Evolutionary conservation across 1,140 invertebrate species (phyloP), one percentile per base, ranked within the genome.

Genomic region (Bemisia tabaci): DNA sequence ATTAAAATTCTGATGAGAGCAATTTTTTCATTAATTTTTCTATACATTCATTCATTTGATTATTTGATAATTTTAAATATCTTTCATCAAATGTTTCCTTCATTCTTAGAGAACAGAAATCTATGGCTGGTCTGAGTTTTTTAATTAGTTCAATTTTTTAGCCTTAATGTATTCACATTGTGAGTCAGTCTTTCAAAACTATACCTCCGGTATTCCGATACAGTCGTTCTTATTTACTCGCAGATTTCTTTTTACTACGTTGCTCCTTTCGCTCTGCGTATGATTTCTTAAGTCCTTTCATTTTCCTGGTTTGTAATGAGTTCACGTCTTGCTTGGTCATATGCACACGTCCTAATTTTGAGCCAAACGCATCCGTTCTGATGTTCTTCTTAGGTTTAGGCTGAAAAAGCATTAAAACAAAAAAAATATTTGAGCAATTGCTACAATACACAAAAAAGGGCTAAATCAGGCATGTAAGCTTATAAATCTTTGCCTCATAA

Each of bases 321-420:
- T 83, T 79, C 21, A 96, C 83, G 74, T 95, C 87, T 74, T 98
- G 95, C 76, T 86, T 86, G 63, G 90, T 88, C 81, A 99, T 84
- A 77, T 99, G 97, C 66, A 99, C 86, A 65, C 92, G 85, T 63
- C 94, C 97, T 73, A 93, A 81, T 72, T 88, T 93, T 9, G 88
- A 89, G 67, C 95, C 95, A 76, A 99, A 87, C 12, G 80, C 82
- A 82, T 98, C 91, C 59, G 82, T 85, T 0, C 85, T 85, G 62
- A 97, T 84, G 78, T 99, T 98, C 82, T 98, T 98, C 77, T 89
- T 92, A 72, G 88, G 90, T 69, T 88, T 88, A 0, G 82, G 78
- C 86, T 86, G 75, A 27, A 79, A 78, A 70, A 24, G 22, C 68
- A 63, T 68, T 27, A 39, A 61, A 66, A 60, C 60, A 71, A 65